A percentile compares a stretch with the other conserved stretches of the same genome.
Conservation (phyloP, 1,140 invertebrate species). For the Aphis gossypii region DNA sequence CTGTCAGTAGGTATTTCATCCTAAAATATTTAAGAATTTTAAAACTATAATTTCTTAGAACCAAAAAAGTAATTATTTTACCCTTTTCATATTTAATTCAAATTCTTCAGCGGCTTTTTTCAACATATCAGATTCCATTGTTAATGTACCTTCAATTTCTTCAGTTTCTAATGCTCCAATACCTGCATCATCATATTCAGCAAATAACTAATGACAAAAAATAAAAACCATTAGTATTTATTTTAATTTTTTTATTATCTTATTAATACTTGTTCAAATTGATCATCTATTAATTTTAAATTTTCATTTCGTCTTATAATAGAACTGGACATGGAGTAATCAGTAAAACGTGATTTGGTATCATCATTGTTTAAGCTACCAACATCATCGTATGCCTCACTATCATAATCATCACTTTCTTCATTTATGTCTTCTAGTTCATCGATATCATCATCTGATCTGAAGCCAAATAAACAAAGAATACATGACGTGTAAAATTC, state of each 20-base stretch:
- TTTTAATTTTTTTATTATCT: neutral
- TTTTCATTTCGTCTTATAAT: conserved; percentile 87
- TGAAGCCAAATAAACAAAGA: conserved; percentile 21
- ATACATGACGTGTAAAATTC: conserved; percentile 22
- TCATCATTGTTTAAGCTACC: conserved; percentile 75
- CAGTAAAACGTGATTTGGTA: conserved; percentile 87
- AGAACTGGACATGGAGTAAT: conserved; percentile 94
- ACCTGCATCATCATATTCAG: conserved; percentile 87
- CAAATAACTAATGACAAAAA: conserved; percentile 74
- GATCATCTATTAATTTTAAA: conserved; percentile 83
- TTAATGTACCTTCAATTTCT: conserved; percentile 84
- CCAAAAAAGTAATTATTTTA: conserved; percentile 64
- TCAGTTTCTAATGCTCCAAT: conserved; percentile 88
- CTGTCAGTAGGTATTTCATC: conserved; percentile 49
- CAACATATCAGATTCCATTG: conserved; percentile 73
- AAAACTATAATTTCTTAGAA: neutral
- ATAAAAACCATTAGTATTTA: neutral
- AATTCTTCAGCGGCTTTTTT: conserved; percentile 70
- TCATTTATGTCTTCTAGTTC: conserved; percentile 64
- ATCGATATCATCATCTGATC: conserved; percentile 62
- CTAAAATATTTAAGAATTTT: neutral
- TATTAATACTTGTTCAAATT: conserved; percentile 82
- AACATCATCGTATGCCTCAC: conserved; percentile 67
- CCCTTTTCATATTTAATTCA: conserved; percentile 65
- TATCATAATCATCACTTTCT: conserved; percentile 67